Conservation (phyloP, 2,888 invertebrate genomes). For the Atrina japonica region DNA sequence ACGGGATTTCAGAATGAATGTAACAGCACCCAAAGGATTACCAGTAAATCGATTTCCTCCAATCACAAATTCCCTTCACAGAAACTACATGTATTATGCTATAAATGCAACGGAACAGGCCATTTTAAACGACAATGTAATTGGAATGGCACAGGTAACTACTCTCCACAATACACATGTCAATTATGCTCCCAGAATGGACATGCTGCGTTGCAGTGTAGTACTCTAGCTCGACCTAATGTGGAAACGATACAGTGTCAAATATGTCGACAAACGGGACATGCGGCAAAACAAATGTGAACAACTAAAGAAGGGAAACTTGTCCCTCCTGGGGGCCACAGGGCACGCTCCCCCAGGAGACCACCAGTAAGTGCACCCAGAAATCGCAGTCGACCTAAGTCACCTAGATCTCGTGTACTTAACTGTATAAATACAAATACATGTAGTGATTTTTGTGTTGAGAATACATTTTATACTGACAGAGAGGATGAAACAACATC, state of each 20-base stretch:
- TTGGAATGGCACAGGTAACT: conserved; percentile 1
- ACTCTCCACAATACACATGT: conserved; percentile 15
- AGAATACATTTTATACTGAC: no score
- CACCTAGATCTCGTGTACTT: neutral
- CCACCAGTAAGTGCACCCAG: conserved; percentile 10
- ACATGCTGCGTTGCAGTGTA: conserved; percentile 22
- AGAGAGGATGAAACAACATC: no score
- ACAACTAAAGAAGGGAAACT: conserved; percentile 13
- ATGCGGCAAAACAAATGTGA: conserved; percentile 16
- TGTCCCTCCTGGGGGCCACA: neutral
- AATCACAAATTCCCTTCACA: neutral
- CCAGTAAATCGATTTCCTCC: neutral
- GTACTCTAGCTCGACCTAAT: neutral
- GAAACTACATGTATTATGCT: neutral
- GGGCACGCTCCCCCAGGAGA: conserved; percentile 7
- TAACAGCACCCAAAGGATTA: neutral
- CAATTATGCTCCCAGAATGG: conserved; percentile 29
- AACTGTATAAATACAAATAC: no score
- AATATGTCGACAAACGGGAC: conserved; percentile 14
- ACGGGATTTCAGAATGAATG: neutral
- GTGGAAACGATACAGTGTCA: neutral
- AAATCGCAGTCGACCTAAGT: neutral
- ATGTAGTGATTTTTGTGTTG: no score
- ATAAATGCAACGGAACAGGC: conserved; percentile 22
- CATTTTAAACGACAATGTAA: conserved; percentile 21